These are phyloP conservation scores for Tridacna gigas DNA, from an alignment of 2,888 invertebrate genomes.

Conservation along the genomic window DNA sequence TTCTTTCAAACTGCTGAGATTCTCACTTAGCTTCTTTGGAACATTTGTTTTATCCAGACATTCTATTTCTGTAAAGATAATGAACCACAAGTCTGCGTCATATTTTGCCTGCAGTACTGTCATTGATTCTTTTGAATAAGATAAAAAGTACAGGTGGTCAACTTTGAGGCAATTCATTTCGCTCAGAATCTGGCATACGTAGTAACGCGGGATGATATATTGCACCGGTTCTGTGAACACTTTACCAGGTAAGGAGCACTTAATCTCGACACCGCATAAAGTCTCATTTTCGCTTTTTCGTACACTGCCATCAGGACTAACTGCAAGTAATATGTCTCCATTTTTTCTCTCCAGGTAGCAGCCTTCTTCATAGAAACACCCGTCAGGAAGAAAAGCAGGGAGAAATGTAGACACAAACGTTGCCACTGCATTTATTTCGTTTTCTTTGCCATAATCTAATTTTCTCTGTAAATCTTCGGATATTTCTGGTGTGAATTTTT, in stretches of 20 bases:
- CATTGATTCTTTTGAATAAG: not conserved
- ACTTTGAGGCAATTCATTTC: conserved; percentile 21
- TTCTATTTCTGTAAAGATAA: not conserved
- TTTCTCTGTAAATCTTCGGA: conserved; percentile 29
- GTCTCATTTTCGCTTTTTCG: not conserved
- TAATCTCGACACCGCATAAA: conserved; percentile 46
- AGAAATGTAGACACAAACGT: conserved; percentile 35
- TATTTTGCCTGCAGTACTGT: not conserved
- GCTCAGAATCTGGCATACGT: conserved; percentile 47
- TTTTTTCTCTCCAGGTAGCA: conserved; percentile 24
- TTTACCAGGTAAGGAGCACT: conserved; percentile 54
- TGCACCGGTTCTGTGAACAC: conserved; percentile 29
- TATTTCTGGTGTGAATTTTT: not conserved
- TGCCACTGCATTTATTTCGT: conserved; percentile 45
- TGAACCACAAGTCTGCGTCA: not conserved
- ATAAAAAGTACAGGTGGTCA: not conserved
- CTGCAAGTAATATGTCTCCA: not conserved
- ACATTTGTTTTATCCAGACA: not conserved
- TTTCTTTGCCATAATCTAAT: conserved; percentile 32
- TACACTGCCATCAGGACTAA: conserved; percentile 56
- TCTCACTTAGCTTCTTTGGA: not conserved
- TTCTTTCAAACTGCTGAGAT: not conserved
- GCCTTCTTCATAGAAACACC: conserved; percentile 32
- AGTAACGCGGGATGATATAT: conserved; percentile 45
- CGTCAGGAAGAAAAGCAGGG: conserved; percentile 18